A percentile compares a stretch with the other conserved stretches of the same genome.
Conservation (phyloP, 2,797 vertebrate genomes). For the Benthosema pterotum region DNA sequence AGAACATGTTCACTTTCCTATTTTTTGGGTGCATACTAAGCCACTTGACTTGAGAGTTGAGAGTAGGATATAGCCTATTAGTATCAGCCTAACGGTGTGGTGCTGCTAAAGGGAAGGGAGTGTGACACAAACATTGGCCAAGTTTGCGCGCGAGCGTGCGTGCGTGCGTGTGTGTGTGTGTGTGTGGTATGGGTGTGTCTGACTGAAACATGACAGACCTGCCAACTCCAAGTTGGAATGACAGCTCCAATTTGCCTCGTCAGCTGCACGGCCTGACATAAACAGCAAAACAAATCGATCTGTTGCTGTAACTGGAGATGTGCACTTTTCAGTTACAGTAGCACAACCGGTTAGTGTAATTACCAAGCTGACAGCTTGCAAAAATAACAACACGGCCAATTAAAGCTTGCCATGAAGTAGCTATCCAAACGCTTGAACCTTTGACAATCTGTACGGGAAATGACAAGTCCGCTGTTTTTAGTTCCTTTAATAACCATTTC, state of each 20-base stretch:
- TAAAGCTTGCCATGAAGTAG: no score
- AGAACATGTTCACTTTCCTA: not conserved
- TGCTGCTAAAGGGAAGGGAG: conserved; percentile 36
- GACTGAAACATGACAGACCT: conserved; percentile 20
- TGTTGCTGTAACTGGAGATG: no score
- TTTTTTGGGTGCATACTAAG: conserved; percentile 29
- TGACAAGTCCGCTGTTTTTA: conserved; percentile 11
- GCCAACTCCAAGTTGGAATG: conserved; percentile 30
- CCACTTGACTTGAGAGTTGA: conserved; percentile 17
- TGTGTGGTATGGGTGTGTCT: conserved; percentile 50
- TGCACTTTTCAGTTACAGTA: no score
- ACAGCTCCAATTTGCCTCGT: conserved; percentile 52
- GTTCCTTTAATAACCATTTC: not conserved
- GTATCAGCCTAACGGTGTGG: not conserved
- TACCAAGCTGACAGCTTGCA: no score
- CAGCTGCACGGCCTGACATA: conserved; percentile 49
- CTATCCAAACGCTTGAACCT: not conserved
- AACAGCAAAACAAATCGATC: conserved; percentile 29
- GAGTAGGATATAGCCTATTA: conserved; percentile 12
- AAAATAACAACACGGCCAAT: no score
- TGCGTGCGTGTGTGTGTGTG: conserved; percentile 14
- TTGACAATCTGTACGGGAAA: no score
- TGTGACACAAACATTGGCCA: conserved; percentile 26
- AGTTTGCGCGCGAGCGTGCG: conserved; percentile 13
- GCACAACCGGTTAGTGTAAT: no score